These are phyloP conservation scores for Heteractis magnifica DNA, from an alignment of 92 coral and sea anemone genomes.

Conservation along the genomic window DNA sequence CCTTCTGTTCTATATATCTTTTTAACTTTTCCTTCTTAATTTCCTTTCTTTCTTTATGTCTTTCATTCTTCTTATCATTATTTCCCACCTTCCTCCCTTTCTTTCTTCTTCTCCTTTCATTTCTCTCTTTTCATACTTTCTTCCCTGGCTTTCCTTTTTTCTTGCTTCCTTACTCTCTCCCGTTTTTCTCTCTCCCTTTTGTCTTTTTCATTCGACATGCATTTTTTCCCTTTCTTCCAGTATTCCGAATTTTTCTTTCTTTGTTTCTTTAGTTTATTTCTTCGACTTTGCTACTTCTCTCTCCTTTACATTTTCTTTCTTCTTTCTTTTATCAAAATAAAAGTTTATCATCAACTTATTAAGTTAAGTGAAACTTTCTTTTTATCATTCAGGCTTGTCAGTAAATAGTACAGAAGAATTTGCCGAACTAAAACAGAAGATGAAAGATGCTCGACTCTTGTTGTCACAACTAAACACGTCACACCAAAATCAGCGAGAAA, in stretches of 20 bases:
- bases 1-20: not conserved
- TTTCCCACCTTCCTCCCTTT: not conserved
- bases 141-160: not conserved
- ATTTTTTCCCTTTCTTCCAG: too few relatives aligned
- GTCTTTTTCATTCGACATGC: not conserved
- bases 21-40: not conserved
- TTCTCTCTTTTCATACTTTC: not conserved
- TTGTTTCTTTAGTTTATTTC: too few relatives aligned
- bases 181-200: not conserved
- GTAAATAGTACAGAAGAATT: slow-evolving; percentile 38
- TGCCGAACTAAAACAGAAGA: slow-evolving; percentile 31
- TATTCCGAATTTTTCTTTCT: too few relatives aligned
- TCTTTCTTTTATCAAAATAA: too few relatives aligned
- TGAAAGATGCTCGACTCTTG: slow-evolving; percentile 54
- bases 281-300: too few relatives aligned
- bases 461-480: slow-evolving; percentile 46
- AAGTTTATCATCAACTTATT: not conserved
- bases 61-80: not conserved
- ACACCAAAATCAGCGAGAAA: slow-evolving; percentile 50
- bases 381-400: slow-evolving; percentile 18
- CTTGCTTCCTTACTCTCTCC: not conserved
- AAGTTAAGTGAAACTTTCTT: not conserved
- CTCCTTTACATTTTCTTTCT: too few relatives aligned
- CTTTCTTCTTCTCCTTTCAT: not conserved
- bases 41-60: not conserved